A percentile compares a stretch with the other conserved stretches of the same genome.
Conservation (phyloP, 2,888 invertebrate genomes). For the Apamea epomidion region DNA sequence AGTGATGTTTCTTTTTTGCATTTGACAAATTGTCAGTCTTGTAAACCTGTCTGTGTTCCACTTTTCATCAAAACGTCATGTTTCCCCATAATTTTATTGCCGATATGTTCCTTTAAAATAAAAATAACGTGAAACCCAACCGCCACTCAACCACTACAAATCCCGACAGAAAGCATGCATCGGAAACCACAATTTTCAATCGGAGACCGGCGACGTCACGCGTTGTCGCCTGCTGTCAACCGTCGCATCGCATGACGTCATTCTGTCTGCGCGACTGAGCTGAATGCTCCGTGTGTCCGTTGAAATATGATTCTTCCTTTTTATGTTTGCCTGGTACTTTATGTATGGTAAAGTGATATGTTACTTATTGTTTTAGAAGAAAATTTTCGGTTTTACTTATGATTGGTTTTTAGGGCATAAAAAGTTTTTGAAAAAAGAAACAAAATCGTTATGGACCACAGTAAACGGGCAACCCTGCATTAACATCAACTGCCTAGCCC, state of each 20-base stretch:
- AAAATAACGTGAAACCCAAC: conserved; percentile 4
- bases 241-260: conserved; percentile 55
- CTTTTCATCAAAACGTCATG: not conserved
- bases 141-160: conserved; percentile 5
- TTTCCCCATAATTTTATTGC: not conserved
- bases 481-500: too few species aligned
- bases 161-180: conserved; percentile 27
- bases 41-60: not conserved
- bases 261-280: conserved; percentile 31
- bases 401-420: not conserved
- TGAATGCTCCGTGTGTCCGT: conserved; percentile 16
- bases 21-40: not conserved
- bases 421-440: not conserved
- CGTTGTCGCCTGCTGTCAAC: conserved; percentile 49
- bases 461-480: not conserved
- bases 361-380: not conserved
- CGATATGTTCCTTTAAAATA: not conserved
- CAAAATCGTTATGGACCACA: too few species aligned
- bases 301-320: conserved; percentile 48
- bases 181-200: conserved; percentile 66
- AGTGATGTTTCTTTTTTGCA: not conserved
- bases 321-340: conserved; percentile 28
- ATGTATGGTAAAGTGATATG: conserved; percentile 3
- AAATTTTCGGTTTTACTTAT: not conserved
- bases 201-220: conserved; percentile 37